These are phyloP conservation scores for Magallana angulata DNA, from an alignment of 1,140 invertebrate genomes.

Conservation along the genomic window DNA sequence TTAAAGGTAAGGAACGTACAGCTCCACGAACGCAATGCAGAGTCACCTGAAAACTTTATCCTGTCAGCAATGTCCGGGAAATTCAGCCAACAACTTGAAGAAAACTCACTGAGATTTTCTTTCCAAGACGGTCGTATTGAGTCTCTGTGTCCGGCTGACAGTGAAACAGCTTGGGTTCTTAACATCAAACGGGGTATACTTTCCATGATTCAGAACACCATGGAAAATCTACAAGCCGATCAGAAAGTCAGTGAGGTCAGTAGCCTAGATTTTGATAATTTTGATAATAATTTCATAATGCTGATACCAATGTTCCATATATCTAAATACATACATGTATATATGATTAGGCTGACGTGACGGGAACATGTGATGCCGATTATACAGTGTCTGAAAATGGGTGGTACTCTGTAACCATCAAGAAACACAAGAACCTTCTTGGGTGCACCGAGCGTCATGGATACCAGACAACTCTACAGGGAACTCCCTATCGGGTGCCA, in stretches of 20 bases:
- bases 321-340: too few relatives aligned
- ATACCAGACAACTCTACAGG: slow-evolving; percentile 73
- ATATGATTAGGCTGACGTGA: too few relatives aligned
- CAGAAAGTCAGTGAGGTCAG: slow-evolving; percentile 80
- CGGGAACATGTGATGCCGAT: too few relatives aligned
- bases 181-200: slow-evolving; percentile 94
- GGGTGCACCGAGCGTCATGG: slow-evolving; percentile 88
- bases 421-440: slow-evolving; percentile 88
- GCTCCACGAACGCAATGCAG: slow-evolving; percentile 62
- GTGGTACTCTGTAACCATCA: slow-evolving; percentile 86
- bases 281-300: too few relatives aligned
- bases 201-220: slow-evolving; percentile 93
- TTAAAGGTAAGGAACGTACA: slow-evolving; percentile 77
- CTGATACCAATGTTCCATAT: too few relatives aligned
- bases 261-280: too few relatives aligned
- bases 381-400: too few relatives aligned
- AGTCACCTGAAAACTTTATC: slow-evolving; percentile 43
- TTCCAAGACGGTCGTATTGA: slow-evolving; percentile 82
- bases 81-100: slow-evolving; percentile 66
- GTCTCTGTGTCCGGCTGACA: slow-evolving; percentile 75
- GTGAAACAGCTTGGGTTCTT: slow-evolving; percentile 89
- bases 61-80: slow-evolving; percentile 45
- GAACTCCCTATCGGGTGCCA: slow-evolving; percentile 69
- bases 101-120: slow-evolving; percentile 82
- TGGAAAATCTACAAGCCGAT: slow-evolving; percentile 90